Percentiles rank a stretch among this genome's conserved stretches.
Evolutionary conservation across 2,797 vertebrate genomes (phyloP).

Genomic region (Macrochelys suwanniensis): DNA sequence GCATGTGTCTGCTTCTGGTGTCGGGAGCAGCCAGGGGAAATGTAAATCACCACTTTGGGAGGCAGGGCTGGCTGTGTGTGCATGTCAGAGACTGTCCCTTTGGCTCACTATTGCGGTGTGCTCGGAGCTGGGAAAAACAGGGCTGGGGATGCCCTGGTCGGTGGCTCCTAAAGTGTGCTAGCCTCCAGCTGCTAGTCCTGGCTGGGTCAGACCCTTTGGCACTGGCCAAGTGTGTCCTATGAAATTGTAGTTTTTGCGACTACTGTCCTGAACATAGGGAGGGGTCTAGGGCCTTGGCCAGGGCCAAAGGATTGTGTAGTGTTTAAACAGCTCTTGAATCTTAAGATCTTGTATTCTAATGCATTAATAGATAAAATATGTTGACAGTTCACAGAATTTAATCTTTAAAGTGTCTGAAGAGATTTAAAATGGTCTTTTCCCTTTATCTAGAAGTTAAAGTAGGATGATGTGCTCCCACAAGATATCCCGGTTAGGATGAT

Average conservation of each 20-base stretch:
- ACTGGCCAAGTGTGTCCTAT: neutral
- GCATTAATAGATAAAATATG: neutral
- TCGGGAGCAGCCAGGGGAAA: neutral
- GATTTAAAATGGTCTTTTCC: neutral
- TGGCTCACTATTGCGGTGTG: neutral
- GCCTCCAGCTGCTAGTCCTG: neutral
- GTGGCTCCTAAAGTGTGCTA: neutral
- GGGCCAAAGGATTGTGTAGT: rapidly evolving
- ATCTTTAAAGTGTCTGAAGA: neutral
- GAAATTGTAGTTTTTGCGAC: neutral
- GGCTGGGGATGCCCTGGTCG: neutral
- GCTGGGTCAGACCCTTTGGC: neutral
- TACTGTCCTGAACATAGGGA: neutral
- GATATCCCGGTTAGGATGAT: too few relatives aligned
- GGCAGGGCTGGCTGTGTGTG: too few relatives aligned
- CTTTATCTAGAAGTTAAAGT: neutral
- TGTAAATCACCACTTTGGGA: neutral
- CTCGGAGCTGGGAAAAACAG: too few relatives aligned
- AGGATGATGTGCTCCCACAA: too few relatives aligned
- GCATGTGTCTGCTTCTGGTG: neutral
- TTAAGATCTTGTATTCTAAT: neutral
- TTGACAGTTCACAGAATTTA: neutral
- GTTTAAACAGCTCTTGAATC: neutral
- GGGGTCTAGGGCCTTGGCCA: neutral
- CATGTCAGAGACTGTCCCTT: neutral